phyloP scores from a whole-genome alignment of 2,797 vertebrate genomes.

The Notoglanidium macrostoma region DNA sequence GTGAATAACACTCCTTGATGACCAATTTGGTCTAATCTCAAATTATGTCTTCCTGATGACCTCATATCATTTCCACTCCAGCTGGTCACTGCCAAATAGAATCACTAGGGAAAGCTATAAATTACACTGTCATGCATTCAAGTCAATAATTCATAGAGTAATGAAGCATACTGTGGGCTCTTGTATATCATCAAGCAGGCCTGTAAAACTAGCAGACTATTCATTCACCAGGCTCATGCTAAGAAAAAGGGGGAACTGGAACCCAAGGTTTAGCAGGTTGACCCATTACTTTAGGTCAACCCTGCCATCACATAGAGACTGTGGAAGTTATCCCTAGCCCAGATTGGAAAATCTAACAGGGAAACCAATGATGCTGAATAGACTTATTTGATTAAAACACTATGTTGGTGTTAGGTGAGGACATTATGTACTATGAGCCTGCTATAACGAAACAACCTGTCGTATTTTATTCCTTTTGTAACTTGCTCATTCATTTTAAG shows the following conservation, averaged over 20 bases:
- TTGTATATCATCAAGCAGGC: background rate
- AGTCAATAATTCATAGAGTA: constrained; percentile 23
- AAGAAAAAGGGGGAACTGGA: background rate
- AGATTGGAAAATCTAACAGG: background rate
- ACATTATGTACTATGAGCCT: background rate
- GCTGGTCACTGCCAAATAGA: constrained; percentile 9
- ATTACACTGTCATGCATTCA: background rate
- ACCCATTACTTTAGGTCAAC: background rate
- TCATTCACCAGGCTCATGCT: background rate
- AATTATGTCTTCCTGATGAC: background rate
- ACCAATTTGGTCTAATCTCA: background rate
- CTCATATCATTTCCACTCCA: constrained; percentile 9
- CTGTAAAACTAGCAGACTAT: background rate
- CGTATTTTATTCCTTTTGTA: background rate
- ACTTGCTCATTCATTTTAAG: background rate
- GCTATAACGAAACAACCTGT: background rate
- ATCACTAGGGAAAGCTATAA: constrained; percentile 3
- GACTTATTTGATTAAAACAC: background rate
- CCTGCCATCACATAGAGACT: background rate
- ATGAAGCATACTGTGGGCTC: background rate
- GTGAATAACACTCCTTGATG: background rate
- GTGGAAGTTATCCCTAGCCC: background rate
- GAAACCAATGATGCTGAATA: background rate
- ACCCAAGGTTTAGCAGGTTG: background rate
- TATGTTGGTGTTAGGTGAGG: background rate